Base-by-base conservation (phyloP, 2,888 invertebrate species). In the Dione vanillae region DNA sequence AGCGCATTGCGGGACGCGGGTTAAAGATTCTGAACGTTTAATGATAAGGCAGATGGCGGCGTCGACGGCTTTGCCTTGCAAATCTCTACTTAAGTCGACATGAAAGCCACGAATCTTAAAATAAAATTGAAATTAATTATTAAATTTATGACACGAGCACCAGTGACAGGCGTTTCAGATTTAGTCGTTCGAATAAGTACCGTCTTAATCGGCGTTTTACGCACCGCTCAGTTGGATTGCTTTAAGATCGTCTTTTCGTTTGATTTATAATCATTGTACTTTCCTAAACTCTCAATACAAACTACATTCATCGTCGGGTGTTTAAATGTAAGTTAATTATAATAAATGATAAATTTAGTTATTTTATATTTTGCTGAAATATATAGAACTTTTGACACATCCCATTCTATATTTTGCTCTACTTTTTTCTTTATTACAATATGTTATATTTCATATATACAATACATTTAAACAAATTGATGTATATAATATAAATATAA, bases 31-130 rank as follows among this genome's bases (percentile, higher is more conserved):
- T 83, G 84, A 87, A 86, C 86, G 81, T 85, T 88, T 88, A 90
- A 89, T 90, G 90, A 90, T 89, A 88, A 90, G 84, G 83, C 84
- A 79, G 82, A 80, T 80, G 82, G 83, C 82, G 82, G 85, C 85
- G 82, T 83, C 83, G 82, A 83, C 83, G 84, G 84, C 87, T 89
- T 89, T 86, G 82, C 79, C 83, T 88, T 85, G 86, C 89, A 90
- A 90, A 91, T 90, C 87, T 86, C 82, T 79, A 81, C 83, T 84
- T 89, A 90, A 90, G 89, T 81, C 89, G 89, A 90, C 87, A 82
- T 83, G 83, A 85, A 84, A 89, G 86, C 85, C 86, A 85, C 85
- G 84, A 84, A 80, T 82, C 80, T 83, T 85, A 86, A 87, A 85
- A 87, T 91, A 89, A 91, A 75, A 72, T 74, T 75, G 74, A 75